Evolutionary conservation across 2,113 vertebrate genomes (phyloP).

Genomic region (Zosterops japonicus): DNA sequence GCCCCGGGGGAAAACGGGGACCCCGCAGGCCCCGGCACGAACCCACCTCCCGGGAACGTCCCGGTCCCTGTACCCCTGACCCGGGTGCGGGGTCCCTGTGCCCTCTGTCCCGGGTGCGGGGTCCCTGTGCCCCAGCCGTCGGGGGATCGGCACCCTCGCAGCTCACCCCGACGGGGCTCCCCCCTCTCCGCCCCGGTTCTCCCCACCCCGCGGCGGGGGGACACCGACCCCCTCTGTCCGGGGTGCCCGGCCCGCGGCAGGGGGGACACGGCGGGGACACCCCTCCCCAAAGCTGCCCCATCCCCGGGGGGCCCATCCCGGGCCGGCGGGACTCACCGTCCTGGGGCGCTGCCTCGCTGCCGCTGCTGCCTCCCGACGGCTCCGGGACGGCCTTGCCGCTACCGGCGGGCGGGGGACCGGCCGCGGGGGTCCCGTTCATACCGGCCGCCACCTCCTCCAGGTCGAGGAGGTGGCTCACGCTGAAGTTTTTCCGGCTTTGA

Average conservation of each 20-base stretch:
- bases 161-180: neutral
- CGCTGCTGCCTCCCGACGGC: slow-evolving; percentile 79
- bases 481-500: slow-evolving; percentile 81
- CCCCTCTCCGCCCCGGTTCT: neutral
- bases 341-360: slow-evolving; percentile 79
- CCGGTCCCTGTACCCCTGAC: neutral
- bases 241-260: neutral
- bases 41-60: neutral
- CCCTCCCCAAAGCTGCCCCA: neutral
- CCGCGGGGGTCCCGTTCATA: slow-evolving; percentile 64
- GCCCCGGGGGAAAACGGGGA: neutral
- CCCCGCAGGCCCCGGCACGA: neutral
- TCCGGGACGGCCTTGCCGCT: slow-evolving; percentile 67
- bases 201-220: neutral
- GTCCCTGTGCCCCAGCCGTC: neutral
- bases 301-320: neutral
- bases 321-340: slow-evolving; percentile 72
- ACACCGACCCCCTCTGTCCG: neutral
- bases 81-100: neutral
- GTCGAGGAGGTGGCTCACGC: slow-evolving; percentile 82
- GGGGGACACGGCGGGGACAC: neutral
- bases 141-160: neutral
- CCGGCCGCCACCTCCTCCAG: slow-evolving; percentile 79
- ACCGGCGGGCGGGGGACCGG: slow-evolving; percentile 58
- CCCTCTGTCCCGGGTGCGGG: neutral